A percentile compares a stretch with the other conserved stretches of the same genome.
Conservation (phyloP, 2,888 invertebrate genomes). For the Panopea generosa region DNA sequence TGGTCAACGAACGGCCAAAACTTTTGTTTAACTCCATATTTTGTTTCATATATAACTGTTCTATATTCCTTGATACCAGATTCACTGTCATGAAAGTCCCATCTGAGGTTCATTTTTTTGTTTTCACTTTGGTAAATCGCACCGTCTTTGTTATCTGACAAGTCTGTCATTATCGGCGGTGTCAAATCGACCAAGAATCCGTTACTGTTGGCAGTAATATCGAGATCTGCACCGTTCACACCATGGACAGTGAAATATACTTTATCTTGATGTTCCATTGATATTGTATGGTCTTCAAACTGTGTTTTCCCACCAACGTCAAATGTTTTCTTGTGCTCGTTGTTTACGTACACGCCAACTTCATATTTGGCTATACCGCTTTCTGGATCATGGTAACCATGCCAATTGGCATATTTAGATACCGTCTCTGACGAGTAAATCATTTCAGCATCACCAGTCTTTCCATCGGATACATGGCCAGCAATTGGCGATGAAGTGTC, state of each 20-base stretch:
- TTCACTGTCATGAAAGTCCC: constrained; percentile 68
- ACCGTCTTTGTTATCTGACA: constrained; percentile 45
- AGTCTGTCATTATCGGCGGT: constrained; percentile 59
- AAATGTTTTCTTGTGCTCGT: constrained; percentile 54
- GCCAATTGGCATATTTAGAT: constrained; percentile 57
- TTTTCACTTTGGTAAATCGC: constrained; percentile 53
- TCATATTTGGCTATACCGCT: constrained; percentile 63
- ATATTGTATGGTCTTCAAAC: constrained; percentile 58
- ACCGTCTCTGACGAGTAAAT: constrained; percentile 64
- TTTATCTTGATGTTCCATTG: constrained; percentile 52
- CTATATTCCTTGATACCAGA: constrained; percentile 68
- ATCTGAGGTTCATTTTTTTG: constrained; percentile 46
- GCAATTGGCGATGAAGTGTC: constrained; percentile 62
- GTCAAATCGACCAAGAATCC: constrained; percentile 73
- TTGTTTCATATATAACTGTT: constrained; percentile 55
- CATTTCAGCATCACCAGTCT: constrained; percentile 34
- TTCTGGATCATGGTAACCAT: constrained; percentile 64
- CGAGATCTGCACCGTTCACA: constrained; percentile 68
- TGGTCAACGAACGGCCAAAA: constrained; percentile 57
- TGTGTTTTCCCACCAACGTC: constrained; percentile 28
- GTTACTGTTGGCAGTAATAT: constrained; percentile 48
- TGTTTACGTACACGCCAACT: constrained; percentile 64
- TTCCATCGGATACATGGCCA: constrained; percentile 63
- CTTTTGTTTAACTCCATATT: constrained; percentile 60
- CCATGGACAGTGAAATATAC: constrained; percentile 61